Percentiles rank a stretch among this genome's conserved stretches.
Conservation (phyloP, 2,797 vertebrate species). For the Sebastes vulpes region DNA sequence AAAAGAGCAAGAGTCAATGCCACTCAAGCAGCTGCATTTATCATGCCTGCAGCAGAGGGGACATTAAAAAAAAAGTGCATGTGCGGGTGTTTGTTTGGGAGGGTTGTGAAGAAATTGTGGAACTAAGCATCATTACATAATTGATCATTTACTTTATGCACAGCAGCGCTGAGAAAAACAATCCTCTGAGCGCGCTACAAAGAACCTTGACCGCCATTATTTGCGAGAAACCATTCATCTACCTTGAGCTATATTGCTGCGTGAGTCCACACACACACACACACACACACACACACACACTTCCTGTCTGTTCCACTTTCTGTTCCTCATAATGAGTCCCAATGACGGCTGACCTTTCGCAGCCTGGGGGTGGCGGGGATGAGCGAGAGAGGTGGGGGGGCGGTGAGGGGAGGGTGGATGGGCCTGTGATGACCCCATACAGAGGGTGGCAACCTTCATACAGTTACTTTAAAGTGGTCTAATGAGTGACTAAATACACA, state of each 20-base stretch:
- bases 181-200: neutral
- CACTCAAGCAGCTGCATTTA: constrained; percentile 53
- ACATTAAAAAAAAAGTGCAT: constrained; percentile 16
- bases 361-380: constrained; percentile 50
- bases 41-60: constrained; percentile 31
- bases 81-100: neutral
- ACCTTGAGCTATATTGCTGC: constrained; percentile 30
- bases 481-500: constrained; percentile 55
- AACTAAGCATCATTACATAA: constrained; percentile 31
- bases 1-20: constrained; percentile 52
- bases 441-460: constrained; percentile 62
- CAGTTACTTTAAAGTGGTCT: constrained; percentile 43
- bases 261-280: constrained; percentile 9
- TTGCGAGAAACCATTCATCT: constrained; percentile 18
- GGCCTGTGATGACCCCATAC: constrained; percentile 50
- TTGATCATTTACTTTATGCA: constrained; percentile 41
- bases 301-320: constrained; percentile 64
- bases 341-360: constrained; percentile 83
- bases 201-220: constrained; percentile 31
- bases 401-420: neutral
- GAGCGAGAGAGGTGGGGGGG: constrained; percentile 19
- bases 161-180: neutral
- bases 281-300: too few relatives aligned
- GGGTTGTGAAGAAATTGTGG: neutral
- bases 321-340: constrained; percentile 79